These are phyloP conservation scores for Metalampra italica DNA, from an alignment of 2,888 invertebrate species.

Conservation along the genomic window DNA sequence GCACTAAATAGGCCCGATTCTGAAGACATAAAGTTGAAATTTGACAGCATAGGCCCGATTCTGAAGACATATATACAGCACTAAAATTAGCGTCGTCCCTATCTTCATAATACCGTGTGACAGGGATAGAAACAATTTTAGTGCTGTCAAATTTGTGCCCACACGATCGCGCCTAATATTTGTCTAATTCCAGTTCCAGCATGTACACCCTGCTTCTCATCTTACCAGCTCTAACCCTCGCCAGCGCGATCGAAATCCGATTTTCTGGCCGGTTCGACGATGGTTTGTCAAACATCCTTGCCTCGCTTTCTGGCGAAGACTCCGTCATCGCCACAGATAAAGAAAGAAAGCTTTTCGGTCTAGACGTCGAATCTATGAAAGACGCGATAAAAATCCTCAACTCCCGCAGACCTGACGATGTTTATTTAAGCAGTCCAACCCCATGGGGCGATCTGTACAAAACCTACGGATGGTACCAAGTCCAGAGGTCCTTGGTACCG, in stretches of 20 bases:
- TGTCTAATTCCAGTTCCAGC: no score
- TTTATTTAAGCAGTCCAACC: conserved; percentile 27
- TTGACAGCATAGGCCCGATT: no score
- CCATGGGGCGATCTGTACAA: conserved; percentile 33
- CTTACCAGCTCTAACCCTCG: conserved; percentile 19
- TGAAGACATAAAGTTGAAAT: no score
- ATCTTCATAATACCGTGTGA: no score
- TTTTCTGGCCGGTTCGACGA: conserved; percentile 18
- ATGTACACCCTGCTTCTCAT: conserved; percentile 15
- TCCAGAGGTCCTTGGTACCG: conserved; percentile 24
- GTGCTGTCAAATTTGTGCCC: no score
- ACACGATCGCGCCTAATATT: no score
- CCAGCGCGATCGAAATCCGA: conserved; percentile 20
- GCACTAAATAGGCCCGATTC: no score
- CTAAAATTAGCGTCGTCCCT: no score
- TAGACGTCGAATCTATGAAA: conserved; percentile 27
- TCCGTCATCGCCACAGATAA: conserved; percentile 20
- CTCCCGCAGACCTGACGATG: conserved; percentile 25
- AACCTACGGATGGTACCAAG: conserved; percentile 27
- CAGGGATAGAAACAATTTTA: no score
- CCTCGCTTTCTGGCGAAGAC: conserved; percentile 7
- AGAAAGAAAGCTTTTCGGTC: conserved; percentile 25
- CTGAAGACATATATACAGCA: no score
- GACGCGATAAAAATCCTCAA: conserved; percentile 21
- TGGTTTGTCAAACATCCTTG: conserved; percentile 17